A percentile compares a stretch with the other conserved stretches of the same genome.
These are phyloP conservation scores for Pangasius djambal DNA, from an alignment of 2,797 vertebrate genomes.

Conservation along the genomic window DNA sequence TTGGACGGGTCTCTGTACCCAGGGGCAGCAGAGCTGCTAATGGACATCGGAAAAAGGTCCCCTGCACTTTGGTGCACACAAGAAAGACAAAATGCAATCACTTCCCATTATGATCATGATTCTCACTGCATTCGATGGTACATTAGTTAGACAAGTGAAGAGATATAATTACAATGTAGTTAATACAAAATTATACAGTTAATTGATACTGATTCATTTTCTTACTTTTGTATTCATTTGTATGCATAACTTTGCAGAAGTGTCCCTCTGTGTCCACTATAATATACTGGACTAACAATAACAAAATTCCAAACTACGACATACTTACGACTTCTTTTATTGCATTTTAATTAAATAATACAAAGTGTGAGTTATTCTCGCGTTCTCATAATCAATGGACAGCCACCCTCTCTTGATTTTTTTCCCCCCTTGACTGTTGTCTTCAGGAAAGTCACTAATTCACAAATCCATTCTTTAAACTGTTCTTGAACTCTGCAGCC, in stretches of 20 bases:
- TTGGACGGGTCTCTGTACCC: conserved; percentile 11
- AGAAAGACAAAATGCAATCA: background rate
- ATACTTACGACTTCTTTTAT: background rate
- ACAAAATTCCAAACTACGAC: background rate
- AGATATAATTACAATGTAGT: background rate
- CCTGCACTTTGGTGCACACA: background rate
- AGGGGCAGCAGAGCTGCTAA: conserved; percentile 21
- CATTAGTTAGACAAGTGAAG: background rate
- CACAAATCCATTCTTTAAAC: conserved; percentile 44
- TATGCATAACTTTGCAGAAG: background rate
- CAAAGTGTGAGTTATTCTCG: background rate
- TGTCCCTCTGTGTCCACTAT: background rate
- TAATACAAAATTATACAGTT: background rate
- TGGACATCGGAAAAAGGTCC: background rate
- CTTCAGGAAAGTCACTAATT: conserved; percentile 29
- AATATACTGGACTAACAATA: background rate
- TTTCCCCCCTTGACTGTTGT: background rate
- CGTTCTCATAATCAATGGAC: conserved; percentile 37
- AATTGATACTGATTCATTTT: background rate
- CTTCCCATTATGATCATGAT: background rate
- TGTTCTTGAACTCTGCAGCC: conserved; percentile 29
- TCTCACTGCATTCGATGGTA: background rate
- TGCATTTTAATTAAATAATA: background rate
- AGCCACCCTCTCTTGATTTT: conserved; percentile 2
- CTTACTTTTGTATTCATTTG: background rate